A percentile compares a stretch with the other conserved stretches of the same genome.
phyloP scores from a whole-genome alignment of 2,888 invertebrate species.

The Himalopsyche tibetana region DNA sequence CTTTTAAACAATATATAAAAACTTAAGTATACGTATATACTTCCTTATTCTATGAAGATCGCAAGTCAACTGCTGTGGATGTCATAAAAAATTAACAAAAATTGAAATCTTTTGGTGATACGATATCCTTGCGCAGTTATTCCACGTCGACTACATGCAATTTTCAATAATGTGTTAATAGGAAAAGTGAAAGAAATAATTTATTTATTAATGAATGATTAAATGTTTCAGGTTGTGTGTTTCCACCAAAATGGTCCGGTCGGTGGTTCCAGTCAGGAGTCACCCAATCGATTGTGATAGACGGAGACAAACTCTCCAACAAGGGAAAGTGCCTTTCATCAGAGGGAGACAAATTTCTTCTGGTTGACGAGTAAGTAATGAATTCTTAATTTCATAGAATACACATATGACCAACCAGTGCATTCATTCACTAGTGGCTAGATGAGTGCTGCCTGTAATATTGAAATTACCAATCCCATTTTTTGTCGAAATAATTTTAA shows the following conservation, averaged over 20 bases:
- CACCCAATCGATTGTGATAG: constrained; percentile 89
- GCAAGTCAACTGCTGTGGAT: background rate
- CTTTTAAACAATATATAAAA: no score
- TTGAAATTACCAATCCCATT: no score
- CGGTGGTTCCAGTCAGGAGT: constrained; percentile 95
- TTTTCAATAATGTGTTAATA: background rate
- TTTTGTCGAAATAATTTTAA: no score
- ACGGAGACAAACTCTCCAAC: constrained; percentile 88
- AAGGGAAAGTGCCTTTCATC: constrained; percentile 90
- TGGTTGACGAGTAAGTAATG: constrained; percentile 90
- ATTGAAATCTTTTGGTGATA: background rate
- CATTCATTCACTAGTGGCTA: no score
- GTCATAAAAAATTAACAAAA: background rate
- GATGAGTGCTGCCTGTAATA: no score
- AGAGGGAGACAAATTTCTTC: constrained; percentile 92
- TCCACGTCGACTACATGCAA: background rate
- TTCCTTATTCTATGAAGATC: no score
- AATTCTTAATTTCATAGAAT: no score
- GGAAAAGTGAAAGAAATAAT: background rate
- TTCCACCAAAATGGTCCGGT: constrained; percentile 91
- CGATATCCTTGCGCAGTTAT: background rate
- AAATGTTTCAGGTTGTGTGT: constrained; percentile 82
- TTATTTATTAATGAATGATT: background rate
- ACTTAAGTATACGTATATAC: no score
- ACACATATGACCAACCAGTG: no score